These are phyloP conservation scores for Geotrypetes seraphini DNA, from an alignment of 2,797 vertebrate genomes.

Conservation along the genomic window DNA sequence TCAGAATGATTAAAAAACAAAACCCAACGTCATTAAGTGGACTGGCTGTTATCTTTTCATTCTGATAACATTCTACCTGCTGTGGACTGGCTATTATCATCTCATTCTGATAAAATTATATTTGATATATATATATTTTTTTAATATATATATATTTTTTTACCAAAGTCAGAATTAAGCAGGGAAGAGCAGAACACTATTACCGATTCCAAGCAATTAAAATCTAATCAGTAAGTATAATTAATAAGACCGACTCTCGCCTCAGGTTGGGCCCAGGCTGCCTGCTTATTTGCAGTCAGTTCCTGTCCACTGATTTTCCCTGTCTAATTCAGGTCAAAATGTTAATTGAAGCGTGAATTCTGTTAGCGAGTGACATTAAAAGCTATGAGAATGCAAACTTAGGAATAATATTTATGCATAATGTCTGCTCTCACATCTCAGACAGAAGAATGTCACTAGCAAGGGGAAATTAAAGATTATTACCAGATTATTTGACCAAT, in stretches of 20 bases:
- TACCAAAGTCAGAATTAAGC: not conserved
- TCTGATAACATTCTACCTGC: not conserved
- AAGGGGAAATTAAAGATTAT: not conserved
- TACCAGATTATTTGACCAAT: not conserved
- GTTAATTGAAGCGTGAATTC: not conserved
- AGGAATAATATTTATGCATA: fast-evolving
- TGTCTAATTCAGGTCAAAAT: not conserved
- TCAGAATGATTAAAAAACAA: not conserved
- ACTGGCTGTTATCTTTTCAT: no score
- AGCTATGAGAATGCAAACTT: not conserved
- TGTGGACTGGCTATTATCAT: no score
- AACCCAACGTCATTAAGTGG: no score
- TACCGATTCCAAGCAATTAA: constrained; percentile 5
- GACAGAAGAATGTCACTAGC: not conserved
- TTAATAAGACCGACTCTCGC: not conserved
- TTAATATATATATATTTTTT: no score
- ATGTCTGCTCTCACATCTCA: not conserved
- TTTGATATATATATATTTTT: not conserved
- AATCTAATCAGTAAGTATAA: not conserved
- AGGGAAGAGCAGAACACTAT: not conserved
- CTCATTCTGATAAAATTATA: not conserved
- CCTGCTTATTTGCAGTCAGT: not conserved
- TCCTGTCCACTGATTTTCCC: not conserved
- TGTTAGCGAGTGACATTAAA: not conserved
- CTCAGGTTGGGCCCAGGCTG: not conserved